Evolutionary conservation across 2,888 invertebrate genomes (phyloP).

Genomic region (Shargacucullia verbasci): DNA sequence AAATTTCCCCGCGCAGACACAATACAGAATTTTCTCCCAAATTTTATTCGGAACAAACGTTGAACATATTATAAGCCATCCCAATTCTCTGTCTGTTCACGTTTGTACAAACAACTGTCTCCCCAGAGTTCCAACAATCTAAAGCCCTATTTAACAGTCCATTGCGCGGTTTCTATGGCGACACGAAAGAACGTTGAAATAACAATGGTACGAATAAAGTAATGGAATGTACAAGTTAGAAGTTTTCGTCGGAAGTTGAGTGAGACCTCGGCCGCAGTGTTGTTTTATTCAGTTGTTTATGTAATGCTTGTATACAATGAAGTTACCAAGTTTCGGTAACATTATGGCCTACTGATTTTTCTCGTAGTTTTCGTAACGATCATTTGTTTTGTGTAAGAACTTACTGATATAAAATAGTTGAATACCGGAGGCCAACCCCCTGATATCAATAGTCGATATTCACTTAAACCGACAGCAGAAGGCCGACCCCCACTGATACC

Average conservation of each 20-base stretch:
- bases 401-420: too few species aligned
- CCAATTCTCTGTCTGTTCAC: constrained; percentile 26
- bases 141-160: constrained; percentile 39
- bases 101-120: constrained; percentile 14
- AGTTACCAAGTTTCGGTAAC: constrained; percentile 21
- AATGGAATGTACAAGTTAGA: constrained; percentile 35
- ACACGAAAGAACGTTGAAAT: constrained; percentile 26
- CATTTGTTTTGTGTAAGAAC: constrained; percentile 18
- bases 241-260: constrained; percentile 13
- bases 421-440: too few species aligned
- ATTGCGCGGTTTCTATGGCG: constrained; percentile 31
- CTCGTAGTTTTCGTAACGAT: not conserved
- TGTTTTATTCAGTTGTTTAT: constrained; percentile 47
- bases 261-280: constrained; percentile 3
- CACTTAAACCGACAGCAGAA: too few species aligned
- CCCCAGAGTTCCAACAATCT: constrained; percentile 5
- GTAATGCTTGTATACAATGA: constrained; percentile 34
- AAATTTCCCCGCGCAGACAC: constrained; percentile 2
- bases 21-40: constrained; percentile 4
- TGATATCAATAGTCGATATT: too few species aligned
- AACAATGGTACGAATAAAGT: constrained; percentile 25
- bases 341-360: constrained; percentile 14
- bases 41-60: constrained; percentile 26
- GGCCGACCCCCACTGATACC: too few species aligned
- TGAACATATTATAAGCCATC: constrained; percentile 16